These are phyloP conservation scores for Nymphalis polychloros DNA, from an alignment of 2,888 invertebrate genomes.

Conservation along the genomic window DNA sequence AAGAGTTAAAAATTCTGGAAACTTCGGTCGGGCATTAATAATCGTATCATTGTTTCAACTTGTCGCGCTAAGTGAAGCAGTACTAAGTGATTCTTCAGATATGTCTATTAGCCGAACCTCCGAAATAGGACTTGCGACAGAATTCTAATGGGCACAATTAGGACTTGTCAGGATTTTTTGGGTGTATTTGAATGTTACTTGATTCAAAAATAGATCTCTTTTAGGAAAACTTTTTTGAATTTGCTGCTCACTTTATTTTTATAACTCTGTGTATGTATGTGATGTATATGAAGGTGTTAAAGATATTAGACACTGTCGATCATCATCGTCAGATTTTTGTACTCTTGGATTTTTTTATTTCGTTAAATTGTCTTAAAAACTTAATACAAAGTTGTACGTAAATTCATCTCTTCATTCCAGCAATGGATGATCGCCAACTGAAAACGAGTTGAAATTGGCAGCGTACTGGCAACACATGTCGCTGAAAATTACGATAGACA, in stretches of 20 bases:
- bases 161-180: constrained; percentile 4
- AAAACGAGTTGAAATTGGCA: constrained; percentile 18
- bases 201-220: not conserved
- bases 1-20: constrained; percentile 46
- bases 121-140: constrained; percentile 16
- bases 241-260: too few relatives aligned
- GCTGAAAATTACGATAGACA: constrained; percentile 11
- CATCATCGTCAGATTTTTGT: too few relatives aligned
- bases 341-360: too few relatives aligned
- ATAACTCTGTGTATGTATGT: too few relatives aligned
- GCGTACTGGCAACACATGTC: constrained; percentile 9
- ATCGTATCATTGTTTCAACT: constrained; percentile 25
- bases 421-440: constrained; percentile 13
- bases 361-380: not conserved
- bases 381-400: constrained; percentile 14
- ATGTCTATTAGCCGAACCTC: constrained; percentile 23
- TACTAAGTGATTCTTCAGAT: constrained; percentile 31
- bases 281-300: too few relatives aligned
- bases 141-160: constrained; percentile 10
- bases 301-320: too few relatives aligned
- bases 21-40: constrained; percentile 28
- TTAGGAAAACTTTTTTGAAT: too few relatives aligned
- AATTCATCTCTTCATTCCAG: constrained; percentile 7
- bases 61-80: constrained; percentile 20
- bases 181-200: not conserved